Percentiles rank a stretch among this genome's conserved stretches.
Evolutionary conservation across 2,113 vertebrate genomes (phyloP).

Genomic region (Gallinago jamesoni): DNA sequence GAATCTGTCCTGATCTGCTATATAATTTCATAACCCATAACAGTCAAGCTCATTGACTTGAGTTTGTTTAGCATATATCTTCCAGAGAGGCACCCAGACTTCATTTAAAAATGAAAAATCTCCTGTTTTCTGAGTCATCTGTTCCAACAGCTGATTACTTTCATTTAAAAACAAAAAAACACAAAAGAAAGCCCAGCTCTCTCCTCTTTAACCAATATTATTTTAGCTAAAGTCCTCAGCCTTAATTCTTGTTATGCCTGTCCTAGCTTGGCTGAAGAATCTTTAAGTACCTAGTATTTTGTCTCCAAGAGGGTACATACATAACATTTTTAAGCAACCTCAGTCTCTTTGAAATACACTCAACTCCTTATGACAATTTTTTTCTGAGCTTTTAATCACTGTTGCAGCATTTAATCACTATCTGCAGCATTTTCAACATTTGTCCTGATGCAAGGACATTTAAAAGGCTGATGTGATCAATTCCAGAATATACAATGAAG

Average conservation of each 20-base stretch:
- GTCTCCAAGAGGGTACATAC: background rate
- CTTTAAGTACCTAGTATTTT: background rate
- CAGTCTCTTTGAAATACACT: background rate
- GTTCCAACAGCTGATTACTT: background rate
- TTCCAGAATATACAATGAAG: background rate
- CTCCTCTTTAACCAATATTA: background rate
- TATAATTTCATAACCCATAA: background rate
- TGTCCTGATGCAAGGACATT: background rate
- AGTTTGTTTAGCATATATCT: background rate
- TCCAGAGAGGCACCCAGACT: accelerated
- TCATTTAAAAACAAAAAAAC: background rate
- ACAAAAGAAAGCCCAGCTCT: background rate
- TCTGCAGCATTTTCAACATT: background rate
- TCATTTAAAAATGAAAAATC: background rate
- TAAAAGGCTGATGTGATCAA: background rate
- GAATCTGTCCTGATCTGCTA: background rate
- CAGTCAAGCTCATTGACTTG: background rate
- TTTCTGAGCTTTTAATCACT: background rate
- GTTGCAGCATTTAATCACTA: background rate
- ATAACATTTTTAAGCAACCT: background rate
- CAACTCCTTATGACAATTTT: background rate
- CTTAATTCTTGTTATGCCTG: background rate
- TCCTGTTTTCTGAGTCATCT: background rate
- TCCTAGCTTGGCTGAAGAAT: background rate
- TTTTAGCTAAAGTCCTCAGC: background rate